Evolutionary conservation across 2,888 invertebrate genomes (phyloP), one percentile per base, ranked within the genome.

Genomic region (Calliphora vomitoria): DNA sequence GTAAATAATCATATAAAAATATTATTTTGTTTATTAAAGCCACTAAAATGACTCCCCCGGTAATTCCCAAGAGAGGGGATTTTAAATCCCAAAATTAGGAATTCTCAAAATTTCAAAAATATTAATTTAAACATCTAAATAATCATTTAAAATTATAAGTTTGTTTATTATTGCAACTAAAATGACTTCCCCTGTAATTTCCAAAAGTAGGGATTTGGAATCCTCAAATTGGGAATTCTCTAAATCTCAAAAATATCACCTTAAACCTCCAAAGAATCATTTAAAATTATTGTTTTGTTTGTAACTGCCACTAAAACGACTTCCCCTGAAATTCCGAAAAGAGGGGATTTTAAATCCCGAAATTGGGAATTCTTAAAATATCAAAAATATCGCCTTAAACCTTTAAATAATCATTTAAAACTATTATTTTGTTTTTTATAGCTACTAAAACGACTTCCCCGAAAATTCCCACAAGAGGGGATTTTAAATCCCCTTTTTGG

Each of bases 231-330:
- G 15, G 47, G 47, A 8, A 47, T 47, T 47, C 8, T 6, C 20
- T 13, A 58, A 10, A 13, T 58, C 25, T 31, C 2, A 11, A 4
- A 3, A 13, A 58, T 47, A 13, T 13, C 11, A 13, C 11, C 10
- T 25, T 25, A 25, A 25, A 1, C 10, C 11, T 10, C 8, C 8
- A 13, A 13, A 13, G 4, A 38, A 13, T 47, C 13, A 15, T 15
- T 83, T 80, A 64, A 76, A 83, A 83, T 86, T 86, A 80, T 1
- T 25, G 83, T 86, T 86, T 76, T 80, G 78, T 62, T 71, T 41
- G 71, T 76, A 31, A 78, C 50, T 72, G 72, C 76, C 53, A 68
- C 62, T 81, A 71, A 62, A 62, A 64, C 13, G 25, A 25, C 25
- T 25, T 25, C 25, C 25, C 25, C 25, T 1, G 25, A 25, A 25